These are phyloP conservation scores for Coenonympha glycerion DNA, from an alignment of 2,888 invertebrate species.

Conservation along the genomic window DNA sequence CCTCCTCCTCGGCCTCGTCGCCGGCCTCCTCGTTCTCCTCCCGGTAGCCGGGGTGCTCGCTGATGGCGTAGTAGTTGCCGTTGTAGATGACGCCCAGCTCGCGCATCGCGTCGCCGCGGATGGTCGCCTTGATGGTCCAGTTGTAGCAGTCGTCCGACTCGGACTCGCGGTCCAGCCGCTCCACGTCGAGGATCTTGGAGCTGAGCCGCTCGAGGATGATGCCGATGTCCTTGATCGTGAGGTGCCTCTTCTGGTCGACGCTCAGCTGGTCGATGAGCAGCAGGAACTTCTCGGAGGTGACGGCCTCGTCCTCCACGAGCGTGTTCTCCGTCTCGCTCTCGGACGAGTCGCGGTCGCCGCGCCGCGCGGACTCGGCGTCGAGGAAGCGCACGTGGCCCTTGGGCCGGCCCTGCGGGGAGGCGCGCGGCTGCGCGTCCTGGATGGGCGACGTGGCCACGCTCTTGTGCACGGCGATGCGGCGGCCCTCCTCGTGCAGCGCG, in stretches of 20 bases:
- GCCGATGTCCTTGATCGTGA: conserved; percentile 96
- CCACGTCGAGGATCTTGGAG: conserved; percentile 95
- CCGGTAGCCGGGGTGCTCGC: conserved; percentile 95
- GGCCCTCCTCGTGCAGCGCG: conserved; percentile 93
- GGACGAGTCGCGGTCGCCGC: conserved; percentile 88
- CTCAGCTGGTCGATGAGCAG: conserved; percentile 94
- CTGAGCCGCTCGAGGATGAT: conserved; percentile 93
- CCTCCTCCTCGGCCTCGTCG: conserved; percentile 89
- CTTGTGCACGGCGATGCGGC: conserved; percentile 93
- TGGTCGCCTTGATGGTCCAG: conserved; percentile 97
- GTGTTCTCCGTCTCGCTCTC: conserved; percentile 96
- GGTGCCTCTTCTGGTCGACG: conserved; percentile 92
- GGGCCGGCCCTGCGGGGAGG: conserved; percentile 81
- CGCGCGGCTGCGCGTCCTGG: conserved; percentile 83
- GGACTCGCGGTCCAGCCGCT: conserved; percentile 91
- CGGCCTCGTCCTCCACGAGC: conserved; percentile 91
- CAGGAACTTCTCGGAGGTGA: conserved; percentile 93
- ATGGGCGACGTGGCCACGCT: conserved; percentile 95
- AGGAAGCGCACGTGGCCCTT: conserved; percentile 90
- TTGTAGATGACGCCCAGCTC: conserved; percentile 96
- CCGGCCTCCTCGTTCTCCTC: conserved; percentile 91
- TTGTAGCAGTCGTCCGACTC: conserved; percentile 96
- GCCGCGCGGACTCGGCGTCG: conserved; percentile 81
- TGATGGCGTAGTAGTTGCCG: conserved; percentile 95
- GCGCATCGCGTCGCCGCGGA: conserved; percentile 91